Evolutionary conservation across 2,113 vertebrate species (phyloP).

Genomic region (Equus quagga): DNA sequence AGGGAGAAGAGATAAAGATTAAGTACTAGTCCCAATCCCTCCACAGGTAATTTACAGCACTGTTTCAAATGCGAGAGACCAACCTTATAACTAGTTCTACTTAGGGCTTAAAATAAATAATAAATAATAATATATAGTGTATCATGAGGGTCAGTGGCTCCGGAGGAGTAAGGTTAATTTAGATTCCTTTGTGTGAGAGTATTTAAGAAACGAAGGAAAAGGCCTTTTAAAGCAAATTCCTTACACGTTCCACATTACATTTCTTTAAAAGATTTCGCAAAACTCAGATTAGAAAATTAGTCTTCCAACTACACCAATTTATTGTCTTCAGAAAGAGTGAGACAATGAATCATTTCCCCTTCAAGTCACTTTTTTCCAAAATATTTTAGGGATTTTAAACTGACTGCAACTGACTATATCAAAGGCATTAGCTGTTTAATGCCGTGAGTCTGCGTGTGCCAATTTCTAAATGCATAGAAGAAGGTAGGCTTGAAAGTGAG

Average conservation of each 20-base stretch:
- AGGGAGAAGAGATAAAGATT: neutral
- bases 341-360: constrained; percentile 3
- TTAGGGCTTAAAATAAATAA: neutral
- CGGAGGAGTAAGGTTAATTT: neutral
- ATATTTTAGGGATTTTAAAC: constrained; percentile 35
- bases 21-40: neutral
- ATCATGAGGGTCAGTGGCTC: neutral
- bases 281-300: neutral
- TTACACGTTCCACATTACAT: neutral
- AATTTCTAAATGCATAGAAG: constrained; percentile 51
- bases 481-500: neutral
- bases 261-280: constrained; percentile 36
- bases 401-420: neutral
- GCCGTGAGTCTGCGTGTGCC: neutral
- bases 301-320: neutral
- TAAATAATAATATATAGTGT: neutral
- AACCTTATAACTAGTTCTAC: neutral
- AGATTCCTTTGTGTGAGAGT: constrained; percentile 26
- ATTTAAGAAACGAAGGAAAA: neutral
- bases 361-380: neutral
- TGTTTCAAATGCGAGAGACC: neutral
- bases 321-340: neutral
- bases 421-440: constrained; percentile 54
- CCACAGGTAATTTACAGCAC: neutral
- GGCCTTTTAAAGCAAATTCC: neutral